Base-by-base conservation (phyloP, 2,888 invertebrate genomes). In the Ephialtes manifestator region DNA sequence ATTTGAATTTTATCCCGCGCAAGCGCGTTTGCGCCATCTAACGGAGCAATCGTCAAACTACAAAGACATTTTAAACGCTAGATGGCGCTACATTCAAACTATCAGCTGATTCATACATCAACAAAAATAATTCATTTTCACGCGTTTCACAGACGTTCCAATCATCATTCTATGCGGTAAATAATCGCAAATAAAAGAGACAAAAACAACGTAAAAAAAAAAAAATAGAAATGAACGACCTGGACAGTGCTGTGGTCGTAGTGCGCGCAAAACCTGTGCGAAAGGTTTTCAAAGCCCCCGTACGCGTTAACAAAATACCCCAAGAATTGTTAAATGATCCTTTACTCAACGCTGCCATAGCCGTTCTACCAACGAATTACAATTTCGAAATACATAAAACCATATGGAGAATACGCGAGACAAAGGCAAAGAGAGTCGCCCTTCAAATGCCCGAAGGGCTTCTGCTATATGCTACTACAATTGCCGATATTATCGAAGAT, bases 311-410 rank as follows among this genome's bases (percentile, higher is more conserved):
- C 93, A 97, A 97, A 94, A 97, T 98, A 88, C 98, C 98, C 0
- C 96, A 97, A 87, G 97, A 97, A 89, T 95, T 98, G 70, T 93
- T 97, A 28, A 96, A 97, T 89, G 96, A 98, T 94, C 96, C 96
- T 18, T 92, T 96, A 87, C 93, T 98, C 35, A 96, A 97, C 91
- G 95, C 96, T 91, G 97, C 97, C 0, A 96, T 97, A 83, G 95
- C 96, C 90, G 95, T 95, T 53, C 95, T 99, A 74, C 99, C 99
- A 2, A 94, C 96, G 46, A 99, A 99, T 95, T 99, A 99, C 93
- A 99, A 99, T 94, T 99, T 99, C 94, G 99, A 99, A 96, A 96
- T 99, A 88, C 97, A 97, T 84, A 99, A 99, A 94, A 99, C 99
- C 0, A 97, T 99, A 94, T 99, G 99, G 99, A 96, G 98, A 92